Evolutionary conservation across 2,888 invertebrate species (phyloP), one percentile per base, ranked within the genome.

Genomic region (Rhopalosiphum nymphaeae): DNA sequence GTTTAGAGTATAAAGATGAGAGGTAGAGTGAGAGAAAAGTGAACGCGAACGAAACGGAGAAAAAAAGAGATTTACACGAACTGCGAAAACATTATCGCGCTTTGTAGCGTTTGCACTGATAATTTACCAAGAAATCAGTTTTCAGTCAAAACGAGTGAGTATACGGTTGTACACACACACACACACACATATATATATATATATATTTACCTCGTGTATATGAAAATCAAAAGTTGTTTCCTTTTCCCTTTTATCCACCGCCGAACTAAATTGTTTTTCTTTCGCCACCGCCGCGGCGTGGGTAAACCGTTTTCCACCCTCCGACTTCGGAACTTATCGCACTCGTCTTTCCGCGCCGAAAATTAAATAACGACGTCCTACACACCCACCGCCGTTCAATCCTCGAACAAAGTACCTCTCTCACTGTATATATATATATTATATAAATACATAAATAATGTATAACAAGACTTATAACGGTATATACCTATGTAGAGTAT

Each of bases 111-210:
- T 53, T 16, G 36, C 42, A 86, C 92, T 88, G 44, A 89, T 61
- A 85, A 90, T 90, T 93, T 90, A 85, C 93, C 85, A 42, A 93
- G 85, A 93, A 93, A 93, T 93, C 93, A 90, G 93, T 93, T 93
- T 90, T 13, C 90, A 92, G 87, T 36, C 92, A 49, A 92, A 92
- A 92, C 92, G 92, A 92, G 67, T 67, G 92, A 67, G 61, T 87
- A 49, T 87, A 49, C 87, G 56, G 67, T 44, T 85, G 44, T 56
- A 46, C 7, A 46, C 2, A 46, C 7, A 46, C 7, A 46, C 7
- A 46, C 44, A 46, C 44, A 7, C 44, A 46, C 44, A 46, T 67
- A 13, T 67, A 67, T 67, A 67, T 67, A 67, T 78, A 78, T 67
- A 53, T 36, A 78, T 78, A 78, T 78, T 78, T 78, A 78, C 36